Conservation (phyloP, 2,113 vertebrate genomes). For the Gymnogyps californianus region DNA sequence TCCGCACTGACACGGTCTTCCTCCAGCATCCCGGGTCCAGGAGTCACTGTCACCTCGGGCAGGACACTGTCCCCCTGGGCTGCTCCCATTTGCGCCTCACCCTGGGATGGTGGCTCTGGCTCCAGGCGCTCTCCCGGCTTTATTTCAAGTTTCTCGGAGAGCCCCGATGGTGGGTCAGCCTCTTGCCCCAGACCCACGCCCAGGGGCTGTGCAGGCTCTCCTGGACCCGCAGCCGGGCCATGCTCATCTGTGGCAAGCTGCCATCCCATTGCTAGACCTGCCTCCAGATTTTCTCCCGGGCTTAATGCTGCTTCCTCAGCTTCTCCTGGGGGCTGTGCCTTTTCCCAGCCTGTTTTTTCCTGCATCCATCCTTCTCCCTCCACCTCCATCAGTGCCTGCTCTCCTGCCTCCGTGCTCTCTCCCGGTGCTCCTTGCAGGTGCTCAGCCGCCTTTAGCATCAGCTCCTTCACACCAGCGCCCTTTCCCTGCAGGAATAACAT, state of each 20-base stretch:
- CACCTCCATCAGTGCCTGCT: neutral
- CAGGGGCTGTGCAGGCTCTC: fast-evolving
- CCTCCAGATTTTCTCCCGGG: neutral
- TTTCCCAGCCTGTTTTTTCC: neutral
- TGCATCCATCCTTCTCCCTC: neutral
- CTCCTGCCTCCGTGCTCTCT: neutral
- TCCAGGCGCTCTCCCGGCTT: neutral
- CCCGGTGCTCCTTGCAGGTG: neutral
- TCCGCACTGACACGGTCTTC: fast-evolving
- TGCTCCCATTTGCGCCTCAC: neutral
- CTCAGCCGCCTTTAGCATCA: neutral
- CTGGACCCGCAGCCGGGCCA: fast-evolving
- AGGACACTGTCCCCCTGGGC: neutral
- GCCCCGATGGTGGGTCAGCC: fast-evolving
- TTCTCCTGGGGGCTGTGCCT: neutral
- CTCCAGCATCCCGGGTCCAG: neutral
- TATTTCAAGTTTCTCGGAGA: neutral
- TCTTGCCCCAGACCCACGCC: fast-evolving
- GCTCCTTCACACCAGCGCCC: neutral
- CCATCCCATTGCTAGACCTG: neutral
- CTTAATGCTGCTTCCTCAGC: neutral
- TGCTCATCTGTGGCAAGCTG: neutral
- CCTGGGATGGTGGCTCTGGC: neutral
- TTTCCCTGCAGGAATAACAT: neutral
- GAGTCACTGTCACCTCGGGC: neutral